A percentile compares a stretch with the other conserved stretches of the same genome.
These are phyloP conservation scores for Chironomus tentans DNA, from an alignment of 2,888 invertebrate genomes.

Conservation along the genomic window DNA sequence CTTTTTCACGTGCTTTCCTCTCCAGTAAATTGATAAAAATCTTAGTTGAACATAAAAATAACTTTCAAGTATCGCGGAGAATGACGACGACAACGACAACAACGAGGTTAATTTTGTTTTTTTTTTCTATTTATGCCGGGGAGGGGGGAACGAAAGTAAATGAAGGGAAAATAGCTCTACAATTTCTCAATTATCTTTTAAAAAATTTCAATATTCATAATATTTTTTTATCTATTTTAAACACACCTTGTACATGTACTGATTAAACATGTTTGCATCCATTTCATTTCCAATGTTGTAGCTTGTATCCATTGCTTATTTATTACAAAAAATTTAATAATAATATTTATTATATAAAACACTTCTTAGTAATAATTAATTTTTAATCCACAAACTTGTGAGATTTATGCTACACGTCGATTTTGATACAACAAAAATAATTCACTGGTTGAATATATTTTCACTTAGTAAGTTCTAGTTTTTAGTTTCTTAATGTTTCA, in stretches of 20 bases:
- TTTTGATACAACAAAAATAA: not conserved
- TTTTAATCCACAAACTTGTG: too few species aligned
- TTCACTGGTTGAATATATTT: not conserved
- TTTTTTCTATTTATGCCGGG: too few species aligned
- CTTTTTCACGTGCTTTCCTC: too few species aligned
- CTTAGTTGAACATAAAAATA: too few species aligned
- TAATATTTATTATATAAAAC: not conserved
- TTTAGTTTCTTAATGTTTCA: too few species aligned
- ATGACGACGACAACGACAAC: too few species aligned
- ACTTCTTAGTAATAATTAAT: not conserved
- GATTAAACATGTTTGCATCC: conserved; percentile 24
- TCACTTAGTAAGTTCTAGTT: not conserved
- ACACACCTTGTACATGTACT: conserved; percentile 24
- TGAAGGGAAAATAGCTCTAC: not conserved
- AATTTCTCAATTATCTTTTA: not conserved
- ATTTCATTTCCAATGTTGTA: conserved; percentile 24
- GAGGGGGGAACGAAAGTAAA: not conserved
- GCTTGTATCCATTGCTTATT: conserved; percentile 22
- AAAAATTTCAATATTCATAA: not conserved
- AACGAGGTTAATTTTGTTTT: too few species aligned
- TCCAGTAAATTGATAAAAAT: too few species aligned
- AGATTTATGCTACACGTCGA: too few species aligned
- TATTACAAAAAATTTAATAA: not conserved
- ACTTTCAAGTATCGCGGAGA: too few species aligned
- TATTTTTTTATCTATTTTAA: not conserved